These are phyloP conservation scores for Rhamnusium bicolor DNA, from an alignment of 2,888 invertebrate species.

Conservation along the genomic window DNA sequence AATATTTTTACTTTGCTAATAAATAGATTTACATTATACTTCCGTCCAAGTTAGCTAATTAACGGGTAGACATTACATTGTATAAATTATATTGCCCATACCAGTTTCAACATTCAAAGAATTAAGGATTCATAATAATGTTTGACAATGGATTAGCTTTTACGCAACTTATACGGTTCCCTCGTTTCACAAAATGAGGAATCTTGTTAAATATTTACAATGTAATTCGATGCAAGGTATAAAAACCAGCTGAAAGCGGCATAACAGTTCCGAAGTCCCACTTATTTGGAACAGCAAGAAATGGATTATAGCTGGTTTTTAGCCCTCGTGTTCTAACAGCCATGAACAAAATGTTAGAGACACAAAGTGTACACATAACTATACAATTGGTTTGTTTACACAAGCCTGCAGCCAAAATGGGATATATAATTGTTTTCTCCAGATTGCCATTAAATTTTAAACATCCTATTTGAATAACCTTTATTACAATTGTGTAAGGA, in stretches of 20 bases:
- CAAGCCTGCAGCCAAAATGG: constrained; percentile 14
- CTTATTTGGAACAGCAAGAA: not conserved
- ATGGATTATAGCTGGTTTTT: not conserved
- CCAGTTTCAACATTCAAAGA: too few species aligned
- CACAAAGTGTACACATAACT: not conserved
- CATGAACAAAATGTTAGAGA: not conserved
- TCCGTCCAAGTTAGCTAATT: too few species aligned
- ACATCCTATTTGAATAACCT: constrained; percentile 26
- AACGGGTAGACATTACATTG: too few species aligned
- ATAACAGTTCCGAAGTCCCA: not conserved
- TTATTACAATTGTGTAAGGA: not conserved
- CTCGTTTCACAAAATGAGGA: not conserved
- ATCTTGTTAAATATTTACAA: not conserved
- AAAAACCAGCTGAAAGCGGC: not conserved
- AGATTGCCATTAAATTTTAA: constrained; percentile 36
- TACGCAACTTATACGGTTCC: not conserved
- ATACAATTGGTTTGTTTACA: not conserved
- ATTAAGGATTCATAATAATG: too few species aligned
- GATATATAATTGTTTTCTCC: constrained; percentile 33
- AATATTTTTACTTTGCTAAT: too few species aligned
- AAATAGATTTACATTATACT: too few species aligned
- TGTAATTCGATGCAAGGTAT: not conserved
- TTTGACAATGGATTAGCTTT: not conserved
- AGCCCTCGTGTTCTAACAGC: not conserved
- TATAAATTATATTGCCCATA: too few species aligned